A percentile compares a stretch with the other conserved stretches of the same genome.
These are phyloP conservation scores for Passer domesticus DNA, from an alignment of 2,113 vertebrate species.

Conservation along the genomic window DNA sequence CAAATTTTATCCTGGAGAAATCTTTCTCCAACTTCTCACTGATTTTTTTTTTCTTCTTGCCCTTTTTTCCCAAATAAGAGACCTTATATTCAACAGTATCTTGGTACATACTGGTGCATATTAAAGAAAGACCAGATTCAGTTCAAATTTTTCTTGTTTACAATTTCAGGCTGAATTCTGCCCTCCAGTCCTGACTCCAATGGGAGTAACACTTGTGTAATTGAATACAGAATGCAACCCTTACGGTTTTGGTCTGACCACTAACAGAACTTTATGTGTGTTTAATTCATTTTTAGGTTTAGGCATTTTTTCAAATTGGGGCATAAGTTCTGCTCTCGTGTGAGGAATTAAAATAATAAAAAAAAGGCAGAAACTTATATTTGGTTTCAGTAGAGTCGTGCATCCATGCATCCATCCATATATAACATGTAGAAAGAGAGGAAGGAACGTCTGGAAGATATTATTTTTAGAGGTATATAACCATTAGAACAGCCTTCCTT, in stretches of 20 bases:
- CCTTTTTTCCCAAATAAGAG: constrained; percentile 12
- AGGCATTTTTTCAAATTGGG: constrained; percentile 41
- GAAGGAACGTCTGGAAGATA: constrained; percentile 7
- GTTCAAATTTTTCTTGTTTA: constrained; percentile 61
- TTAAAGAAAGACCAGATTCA: constrained; percentile 14
- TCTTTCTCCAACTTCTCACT: background rate
- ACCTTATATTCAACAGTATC: background rate
- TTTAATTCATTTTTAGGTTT: constrained; percentile 59
- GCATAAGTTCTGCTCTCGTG: constrained; percentile 18
- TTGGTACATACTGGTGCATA: background rate
- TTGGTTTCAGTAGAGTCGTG: background rate
- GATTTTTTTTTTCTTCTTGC: background rate
- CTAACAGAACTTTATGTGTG: constrained; percentile 45
- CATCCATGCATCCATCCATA: background rate
- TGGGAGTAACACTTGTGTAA: constrained; percentile 49
- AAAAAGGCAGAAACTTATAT: constrained; percentile 13
- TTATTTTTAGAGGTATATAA: constrained; percentile 29
- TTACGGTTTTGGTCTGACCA: constrained; percentile 47
- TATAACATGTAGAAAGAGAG: background rate
- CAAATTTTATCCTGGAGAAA: background rate
- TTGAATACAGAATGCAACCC: constrained; percentile 61
- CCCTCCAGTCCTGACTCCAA: constrained; percentile 58
- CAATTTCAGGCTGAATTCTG: constrained; percentile 62
- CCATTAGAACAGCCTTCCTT: constrained; percentile 28
- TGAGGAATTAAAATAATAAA: constrained; percentile 16